A percentile compares a stretch with the other conserved stretches of the same genome.
Evolutionary conservation across 2,113 vertebrate species (phyloP).

Genomic region (Psittacus erithacus): DNA sequence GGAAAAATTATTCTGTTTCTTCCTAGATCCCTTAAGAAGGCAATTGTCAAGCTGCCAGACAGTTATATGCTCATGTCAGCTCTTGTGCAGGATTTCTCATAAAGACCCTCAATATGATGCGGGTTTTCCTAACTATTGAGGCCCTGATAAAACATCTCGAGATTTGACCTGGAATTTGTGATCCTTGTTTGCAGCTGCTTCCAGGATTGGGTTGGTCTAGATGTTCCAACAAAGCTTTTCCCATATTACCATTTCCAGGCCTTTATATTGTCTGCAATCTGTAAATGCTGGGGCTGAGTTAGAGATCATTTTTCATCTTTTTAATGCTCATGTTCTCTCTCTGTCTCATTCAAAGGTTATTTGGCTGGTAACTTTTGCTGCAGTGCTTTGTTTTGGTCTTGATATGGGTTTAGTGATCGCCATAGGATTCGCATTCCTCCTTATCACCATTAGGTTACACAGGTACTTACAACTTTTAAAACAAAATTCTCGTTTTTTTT

Average conservation of each 20-base stretch:
- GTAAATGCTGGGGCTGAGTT: background rate
- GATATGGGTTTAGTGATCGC: constrained; percentile 48
- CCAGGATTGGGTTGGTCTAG: background rate
- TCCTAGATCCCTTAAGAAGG: background rate
- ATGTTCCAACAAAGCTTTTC: background rate
- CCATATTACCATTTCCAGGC: background rate
- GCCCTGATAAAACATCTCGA: background rate
- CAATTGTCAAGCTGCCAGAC: background rate
- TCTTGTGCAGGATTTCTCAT: background rate
- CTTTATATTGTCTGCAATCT: background rate
- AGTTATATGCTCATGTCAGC: background rate
- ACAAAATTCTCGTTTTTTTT: background rate
- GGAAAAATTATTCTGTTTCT: background rate
- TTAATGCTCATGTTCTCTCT: background rate
- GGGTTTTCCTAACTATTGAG: background rate
- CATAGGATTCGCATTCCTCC: constrained; percentile 48
- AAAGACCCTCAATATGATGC: background rate
- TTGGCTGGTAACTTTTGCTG: constrained; percentile 67
- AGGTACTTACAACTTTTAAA: constrained; percentile 48
- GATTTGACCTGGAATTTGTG: background rate
- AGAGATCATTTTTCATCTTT: background rate
- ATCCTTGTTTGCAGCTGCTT: background rate
- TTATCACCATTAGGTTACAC: constrained; percentile 64
- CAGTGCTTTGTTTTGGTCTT: constrained; percentile 62
- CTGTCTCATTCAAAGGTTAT: constrained; percentile 34